Conservation (phyloP, 2,113 vertebrate genomes). For the Dicentrarchus labrax region DNA sequence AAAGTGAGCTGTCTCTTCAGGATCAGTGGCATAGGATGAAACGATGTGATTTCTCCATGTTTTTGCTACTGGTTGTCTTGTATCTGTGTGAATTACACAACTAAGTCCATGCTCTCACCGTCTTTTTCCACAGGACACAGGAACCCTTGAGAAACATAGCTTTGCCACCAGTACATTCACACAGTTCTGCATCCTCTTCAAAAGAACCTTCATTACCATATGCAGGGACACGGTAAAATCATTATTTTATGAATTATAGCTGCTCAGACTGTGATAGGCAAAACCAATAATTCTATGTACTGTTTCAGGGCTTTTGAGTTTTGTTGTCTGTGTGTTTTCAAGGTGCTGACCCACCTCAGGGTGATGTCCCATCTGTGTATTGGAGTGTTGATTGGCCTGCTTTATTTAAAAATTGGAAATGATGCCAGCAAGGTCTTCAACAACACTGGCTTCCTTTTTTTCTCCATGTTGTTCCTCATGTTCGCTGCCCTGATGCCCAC, state of each 20-base stretch:
- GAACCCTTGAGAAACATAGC: slow-evolving; percentile 94
- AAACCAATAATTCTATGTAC: too few species aligned
- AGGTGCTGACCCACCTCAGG: slow-evolving; percentile 97
- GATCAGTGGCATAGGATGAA: not conserved
- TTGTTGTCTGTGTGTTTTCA: slow-evolving; percentile 5
- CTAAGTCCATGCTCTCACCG: not conserved
- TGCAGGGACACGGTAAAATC: slow-evolving; percentile 92
- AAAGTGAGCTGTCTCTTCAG: not conserved
- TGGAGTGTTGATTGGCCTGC: slow-evolving; percentile 95
- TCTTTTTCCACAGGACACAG: slow-evolving; percentile 85
- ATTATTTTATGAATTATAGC: not conserved
- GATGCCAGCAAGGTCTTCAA: slow-evolving; percentile 99
- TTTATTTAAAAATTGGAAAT: slow-evolving; percentile 97
- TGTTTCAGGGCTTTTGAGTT: not conserved
- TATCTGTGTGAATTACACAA: not conserved
- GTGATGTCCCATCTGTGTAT: slow-evolving; percentile 96
- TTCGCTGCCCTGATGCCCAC: slow-evolving; percentile 98
- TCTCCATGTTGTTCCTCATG: slow-evolving; percentile 99
- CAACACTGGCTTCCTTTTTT: slow-evolving; percentile 99
- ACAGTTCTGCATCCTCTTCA: slow-evolving; percentile 98
- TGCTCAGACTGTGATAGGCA: not conserved
- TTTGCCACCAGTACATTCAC: slow-evolving; percentile 95
- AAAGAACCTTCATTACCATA: slow-evolving; percentile 95
- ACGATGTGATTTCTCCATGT: not conserved
- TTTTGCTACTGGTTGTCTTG: not conserved